Base-by-base conservation (phyloP, 2,113 vertebrate genomes). In the Eulemur macaco region DNA sequence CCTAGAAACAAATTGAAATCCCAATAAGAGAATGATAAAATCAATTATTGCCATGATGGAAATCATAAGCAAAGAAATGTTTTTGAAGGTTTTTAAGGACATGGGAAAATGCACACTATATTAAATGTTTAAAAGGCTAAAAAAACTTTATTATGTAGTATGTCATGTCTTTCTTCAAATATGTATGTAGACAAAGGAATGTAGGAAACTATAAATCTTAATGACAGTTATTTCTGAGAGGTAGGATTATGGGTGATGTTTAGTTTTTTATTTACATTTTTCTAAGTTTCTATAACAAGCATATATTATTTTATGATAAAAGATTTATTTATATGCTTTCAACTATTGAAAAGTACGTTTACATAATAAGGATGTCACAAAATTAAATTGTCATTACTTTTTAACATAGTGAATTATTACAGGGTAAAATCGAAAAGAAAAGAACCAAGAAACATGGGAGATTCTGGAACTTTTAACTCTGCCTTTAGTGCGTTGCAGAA, bases 191-290 rank as follows among this genome's bases (percentile, higher is more conserved):
- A 96, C 56, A 96, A 88, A 50, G 86, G 89, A 95, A 95, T 93
- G 78, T 86, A 89, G 50, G 89, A 95, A 95, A 91, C 69, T 71
- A 91, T 97, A 95, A 94, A 97, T 97, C 89, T 96, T 97, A 96
- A 76, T 91, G 97, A 91, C 93, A 97, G 83, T 93, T 97, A 95
- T 68, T 95, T 97, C 91, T 95, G 91, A 96, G 45, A 89, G 63
- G 60, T 1, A 1, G 31, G 56, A 86, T 94, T 95, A 87, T 87
- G 77, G 58, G 34, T 86, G 39, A 90, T 91, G 91, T 64, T 64
- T 50, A 87, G 69, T 47, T 93, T 87, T 93, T 94, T 80, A 89
- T 91, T 95, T 94, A 90, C 29, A 89, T 83, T 97, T 94, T 96
- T 76, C 31, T 54, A 89, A 91, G 66, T 80, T 84, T 95, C 76